Conservation (phyloP, 2,888 invertebrate genomes). For the Dusona sp. region DNA sequence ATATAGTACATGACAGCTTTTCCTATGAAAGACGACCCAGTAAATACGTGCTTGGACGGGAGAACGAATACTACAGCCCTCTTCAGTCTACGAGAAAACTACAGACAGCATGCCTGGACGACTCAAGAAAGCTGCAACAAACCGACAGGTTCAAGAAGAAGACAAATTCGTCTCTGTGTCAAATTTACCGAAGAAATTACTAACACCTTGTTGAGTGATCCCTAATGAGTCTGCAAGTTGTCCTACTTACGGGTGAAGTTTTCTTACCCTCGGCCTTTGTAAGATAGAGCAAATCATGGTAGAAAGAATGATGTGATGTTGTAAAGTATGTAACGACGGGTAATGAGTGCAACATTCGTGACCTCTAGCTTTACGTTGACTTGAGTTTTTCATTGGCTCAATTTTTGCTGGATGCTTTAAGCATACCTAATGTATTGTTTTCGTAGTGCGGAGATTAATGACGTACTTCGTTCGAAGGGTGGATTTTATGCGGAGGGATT, state of each 20-base stretch:
- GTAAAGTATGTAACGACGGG: not conserved
- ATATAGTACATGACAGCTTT: slow-evolving; percentile 16
- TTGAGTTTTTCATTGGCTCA: not conserved
- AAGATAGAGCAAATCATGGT: slow-evolving; percentile 24
- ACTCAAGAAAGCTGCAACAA: slow-evolving; percentile 23
- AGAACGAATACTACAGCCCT: slow-evolving; percentile 43
- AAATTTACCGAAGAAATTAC: slow-evolving; percentile 64
- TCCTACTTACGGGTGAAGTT: slow-evolving; percentile 40
- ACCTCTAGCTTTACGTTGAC: not conserved
- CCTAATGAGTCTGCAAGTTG: slow-evolving; percentile 58
- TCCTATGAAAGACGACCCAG: slow-evolving; percentile 51
- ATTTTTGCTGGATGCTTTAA: not conserved
- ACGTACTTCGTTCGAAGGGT: not conserved
- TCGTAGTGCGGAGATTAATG: too few relatives aligned
- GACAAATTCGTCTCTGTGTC: slow-evolving; percentile 57
- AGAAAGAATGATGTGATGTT: slow-evolving; percentile 23
- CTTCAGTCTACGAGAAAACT: slow-evolving; percentile 48
- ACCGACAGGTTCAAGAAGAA: slow-evolving; percentile 43
- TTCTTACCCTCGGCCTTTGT: not conserved
- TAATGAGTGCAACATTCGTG: not conserved
- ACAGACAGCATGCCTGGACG: slow-evolving; percentile 36
- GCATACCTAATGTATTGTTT: not conserved
- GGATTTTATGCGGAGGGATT: not conserved
- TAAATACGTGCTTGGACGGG: slow-evolving; percentile 61
- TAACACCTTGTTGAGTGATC: slow-evolving; percentile 50